Conservation (phyloP, 2,113 vertebrate genomes). For the Triplophysa dalaica region DNA sequence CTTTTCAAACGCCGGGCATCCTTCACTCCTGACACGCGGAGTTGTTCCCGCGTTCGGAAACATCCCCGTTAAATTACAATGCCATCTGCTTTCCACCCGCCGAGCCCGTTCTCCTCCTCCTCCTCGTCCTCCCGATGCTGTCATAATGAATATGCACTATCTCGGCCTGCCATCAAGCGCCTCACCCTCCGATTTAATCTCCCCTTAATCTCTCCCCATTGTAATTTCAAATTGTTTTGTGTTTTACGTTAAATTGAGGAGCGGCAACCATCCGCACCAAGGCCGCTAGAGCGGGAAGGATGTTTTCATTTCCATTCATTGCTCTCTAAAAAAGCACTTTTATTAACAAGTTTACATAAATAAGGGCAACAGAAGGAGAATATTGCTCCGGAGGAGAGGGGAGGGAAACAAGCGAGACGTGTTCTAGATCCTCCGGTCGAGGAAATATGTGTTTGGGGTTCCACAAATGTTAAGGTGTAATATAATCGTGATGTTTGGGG, state of each 20-base stretch:
- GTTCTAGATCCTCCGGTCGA: not conserved
- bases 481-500: conserved; percentile 2
- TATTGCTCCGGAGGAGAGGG: conserved; percentile 50
- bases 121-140: conserved; percentile 54
- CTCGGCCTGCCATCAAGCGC: conserved; percentile 63
- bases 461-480: not conserved
- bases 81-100: conserved; percentile 60
- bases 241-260: conserved; percentile 76
- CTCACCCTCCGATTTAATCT: conserved; percentile 71
- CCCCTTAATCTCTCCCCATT: conserved; percentile 76
- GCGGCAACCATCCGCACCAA: conserved; percentile 57
- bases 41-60: conserved; percentile 55
- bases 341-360: conserved; percentile 73
- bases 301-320: conserved; percentile 67
- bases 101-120: conserved; percentile 49
- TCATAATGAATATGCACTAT: conserved; percentile 70
- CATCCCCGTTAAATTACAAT: conserved; percentile 62
- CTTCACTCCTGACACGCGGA: conserved; percentile 49
- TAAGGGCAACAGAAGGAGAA: conserved; percentile 57
- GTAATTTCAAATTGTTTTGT: conserved; percentile 81
- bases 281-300: conserved; percentile 53
- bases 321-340: conserved; percentile 67
- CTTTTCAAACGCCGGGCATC: conserved; percentile 67
- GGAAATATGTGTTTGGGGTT: not conserved
- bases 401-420: not conserved